Base-by-base conservation (phyloP, 2,888 invertebrate genomes). In the Muschampia plurimacula region DNA sequence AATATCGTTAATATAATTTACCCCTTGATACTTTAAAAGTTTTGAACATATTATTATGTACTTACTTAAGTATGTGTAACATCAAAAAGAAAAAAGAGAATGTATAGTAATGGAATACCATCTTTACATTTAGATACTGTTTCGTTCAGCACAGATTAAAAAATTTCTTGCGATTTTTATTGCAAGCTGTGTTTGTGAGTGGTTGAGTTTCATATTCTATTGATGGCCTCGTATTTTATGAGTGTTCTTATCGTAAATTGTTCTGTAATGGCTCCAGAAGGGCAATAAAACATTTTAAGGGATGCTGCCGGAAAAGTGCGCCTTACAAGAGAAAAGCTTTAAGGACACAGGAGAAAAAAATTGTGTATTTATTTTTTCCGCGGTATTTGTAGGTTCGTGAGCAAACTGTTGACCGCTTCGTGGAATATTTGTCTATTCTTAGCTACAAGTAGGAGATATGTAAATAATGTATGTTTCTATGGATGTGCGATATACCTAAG, bases 201-300 rank as follows among this genome's bases (percentile, higher is more conserved):
- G 60, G 52, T 66, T 55, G 69, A 64, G 44, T 55, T 72, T 67
- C 67, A 41, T 62, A 67, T 67, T 70, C 41, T 63, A 67, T 72
- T 57, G 72, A 72, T 72, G 63, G 62, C 67, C 70, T 74, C 57
- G 72, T 69, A 67, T 69, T 74, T 75, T 74, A 73, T 62, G 69
- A 77, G 75, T 69, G 72, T 72, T 76, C 77, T 85, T 85, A 83
- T 81, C 84, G 80, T 85, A 82, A 85, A 84, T 79, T 84, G 60
- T 62, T 52, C 60, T 52, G 32, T 67, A 67, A 67, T 72, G 55
- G 60, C 55, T 55, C 67, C 44, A 66, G 66, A 36, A 71, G 59
- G 60, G 71, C 66, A 65, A 60, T 71, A 71, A 71, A 71, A 71
- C 49, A 66, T 71, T 71, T 66, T 66, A 46, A 70, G 59, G 57